Conservation (phyloP, 2,797 vertebrate species). For the Hypotaenidia philippensis region DNA sequence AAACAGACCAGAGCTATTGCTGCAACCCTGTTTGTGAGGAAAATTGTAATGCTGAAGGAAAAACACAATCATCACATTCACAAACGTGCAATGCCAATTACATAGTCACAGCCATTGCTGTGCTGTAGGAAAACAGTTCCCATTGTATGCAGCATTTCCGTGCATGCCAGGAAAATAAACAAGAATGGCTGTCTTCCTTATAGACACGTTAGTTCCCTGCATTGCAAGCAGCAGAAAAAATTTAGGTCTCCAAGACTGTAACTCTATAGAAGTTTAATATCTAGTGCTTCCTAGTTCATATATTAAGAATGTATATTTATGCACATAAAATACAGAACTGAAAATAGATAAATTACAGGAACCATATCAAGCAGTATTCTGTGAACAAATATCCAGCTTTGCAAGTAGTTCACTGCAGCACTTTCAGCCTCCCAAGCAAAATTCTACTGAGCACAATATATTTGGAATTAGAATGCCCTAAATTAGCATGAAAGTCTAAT, state of each 20-base stretch:
- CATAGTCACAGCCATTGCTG: background rate
- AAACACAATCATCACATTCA: background rate
- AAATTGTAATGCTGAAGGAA: fast-evolving
- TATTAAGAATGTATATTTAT: background rate
- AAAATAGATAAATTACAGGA: background rate
- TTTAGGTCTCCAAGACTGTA: background rate
- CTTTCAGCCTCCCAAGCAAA: background rate
- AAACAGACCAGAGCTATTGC: background rate
- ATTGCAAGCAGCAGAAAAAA: background rate
- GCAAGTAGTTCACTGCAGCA: background rate
- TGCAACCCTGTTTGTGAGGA: background rate
- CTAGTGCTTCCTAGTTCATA: background rate
- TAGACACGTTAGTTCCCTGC: background rate
- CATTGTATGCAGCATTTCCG: background rate
- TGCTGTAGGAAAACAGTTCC: background rate
- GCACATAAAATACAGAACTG: background rate
- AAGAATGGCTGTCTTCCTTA: background rate
- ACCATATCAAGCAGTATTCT: background rate
- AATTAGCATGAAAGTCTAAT: background rate
- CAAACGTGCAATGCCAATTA: background rate
- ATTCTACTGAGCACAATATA: background rate
- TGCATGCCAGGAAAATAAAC: background rate
- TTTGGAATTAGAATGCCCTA: background rate
- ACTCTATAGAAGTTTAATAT: background rate
- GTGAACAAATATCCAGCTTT: background rate